Base-by-base conservation (phyloP, 2,113 vertebrate genomes). In the Vombatus ursinus region DNA sequence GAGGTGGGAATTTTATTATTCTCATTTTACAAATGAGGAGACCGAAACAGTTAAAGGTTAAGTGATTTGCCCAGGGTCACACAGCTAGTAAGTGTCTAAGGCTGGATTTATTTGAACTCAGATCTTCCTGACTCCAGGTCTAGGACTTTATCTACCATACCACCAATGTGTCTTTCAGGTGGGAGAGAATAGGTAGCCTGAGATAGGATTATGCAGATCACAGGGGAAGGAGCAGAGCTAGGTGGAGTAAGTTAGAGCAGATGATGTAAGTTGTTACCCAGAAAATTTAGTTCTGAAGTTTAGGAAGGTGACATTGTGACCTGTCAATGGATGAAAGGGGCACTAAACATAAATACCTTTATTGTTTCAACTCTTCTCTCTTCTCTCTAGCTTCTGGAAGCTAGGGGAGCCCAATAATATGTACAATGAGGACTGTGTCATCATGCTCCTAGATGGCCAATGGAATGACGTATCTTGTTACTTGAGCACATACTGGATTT, bases 391-490 rank as follows among this genome's bases (percentile, higher is more conserved):
- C 31, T 98, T 97, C 91, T 98, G 97, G 97, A 94, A 57, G 2
- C 94, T 95, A 4, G 37, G 96, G 6, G 97, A 98, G 22, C 97
- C 97, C 91, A 98, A 98, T 94, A 95, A 98, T 52, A 0, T 2
- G 1, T 0, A 23, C 0, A 12, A 57, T 0, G 97, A 98, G 57
- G 95, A 98, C 53, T 98, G 97, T 19, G 97, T 22, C 52, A 96
- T 95, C 77, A 96, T 98, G 96, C 96, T 91, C 47, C 54, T 0
- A 24, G 95, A 52, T 3, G 97, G 97, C 2, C 91, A 50, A 14
- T 98, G 97, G 97, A 98, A 98, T 2, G 97, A 98, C 25, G 94
- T 97, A 23, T 50, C 95, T 31, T 98, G 97, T 8, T 19, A 26
- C 19, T 95, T 92, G 57, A 90, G 91, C 0, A 94, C 95, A 0